A percentile compares a stretch with the other conserved stretches of the same genome.
These are phyloP conservation scores for Danio aesculapii DNA, from an alignment of 2,797 vertebrate genomes.

Conservation along the genomic window DNA sequence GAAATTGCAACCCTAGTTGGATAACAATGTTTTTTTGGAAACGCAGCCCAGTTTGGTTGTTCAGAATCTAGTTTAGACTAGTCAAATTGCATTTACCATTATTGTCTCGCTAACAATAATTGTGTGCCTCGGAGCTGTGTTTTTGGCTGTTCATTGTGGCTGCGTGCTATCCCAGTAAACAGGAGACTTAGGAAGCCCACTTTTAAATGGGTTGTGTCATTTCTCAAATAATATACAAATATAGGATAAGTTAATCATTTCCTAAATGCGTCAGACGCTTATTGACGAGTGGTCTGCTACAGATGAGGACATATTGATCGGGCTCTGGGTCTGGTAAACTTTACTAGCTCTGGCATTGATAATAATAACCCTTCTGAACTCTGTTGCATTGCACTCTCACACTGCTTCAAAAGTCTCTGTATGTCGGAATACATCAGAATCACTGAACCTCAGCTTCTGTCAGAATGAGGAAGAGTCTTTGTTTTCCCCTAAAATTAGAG, in stretches of 20 bases:
- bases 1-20: too few relatives aligned
- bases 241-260: slow-evolving; percentile 10
- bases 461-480: slow-evolving; percentile 42
- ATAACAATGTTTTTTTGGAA: too few relatives aligned
- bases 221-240: background rate
- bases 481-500: slow-evolving; percentile 21
- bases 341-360: background rate
- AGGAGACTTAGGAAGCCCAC: background rate
- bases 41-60: too few relatives aligned
- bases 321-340: slow-evolving; percentile 21
- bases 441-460: slow-evolving; percentile 15
- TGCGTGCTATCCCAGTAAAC: background rate
- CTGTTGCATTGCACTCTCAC: background rate
- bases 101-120: slow-evolving; percentile 17
- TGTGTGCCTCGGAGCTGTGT: slow-evolving; percentile 24
- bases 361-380: slow-evolving; percentile 8
- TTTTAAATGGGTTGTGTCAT: slow-evolving; percentile 5
- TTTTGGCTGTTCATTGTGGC: slow-evolving; percentile 4
- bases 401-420: background rate
- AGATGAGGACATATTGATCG: slow-evolving; percentile 59
- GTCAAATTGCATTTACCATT: slow-evolving; percentile 3
- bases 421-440: background rate
- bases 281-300: slow-evolving; percentile 52
- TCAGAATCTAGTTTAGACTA: background rate
- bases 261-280: slow-evolving; percentile 29